Conservation (phyloP, 2,113 vertebrate species). For the Calidris pygmaea region DNA sequence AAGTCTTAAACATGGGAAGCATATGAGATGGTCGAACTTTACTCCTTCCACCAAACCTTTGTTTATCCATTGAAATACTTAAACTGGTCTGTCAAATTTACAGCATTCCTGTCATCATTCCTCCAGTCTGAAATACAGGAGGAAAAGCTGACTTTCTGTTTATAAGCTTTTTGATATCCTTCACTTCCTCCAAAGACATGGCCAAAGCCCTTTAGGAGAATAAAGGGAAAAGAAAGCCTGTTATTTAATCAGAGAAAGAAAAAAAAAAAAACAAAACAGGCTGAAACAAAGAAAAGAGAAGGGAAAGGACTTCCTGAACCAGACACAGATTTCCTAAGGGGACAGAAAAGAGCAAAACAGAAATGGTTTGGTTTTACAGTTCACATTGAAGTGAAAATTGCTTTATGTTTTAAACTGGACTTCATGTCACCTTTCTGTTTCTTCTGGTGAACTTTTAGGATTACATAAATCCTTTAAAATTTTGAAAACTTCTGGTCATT, state of each 20-base stretch:
- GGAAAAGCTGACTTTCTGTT: conserved; percentile 1
- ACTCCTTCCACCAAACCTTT: not conserved
- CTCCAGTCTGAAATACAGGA: not conserved
- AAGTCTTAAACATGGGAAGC: not conserved
- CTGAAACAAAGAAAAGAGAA: not conserved
- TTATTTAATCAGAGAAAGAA: conserved; percentile 4
- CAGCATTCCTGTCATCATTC: not conserved
- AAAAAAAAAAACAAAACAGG: not conserved
- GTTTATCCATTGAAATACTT: not conserved
- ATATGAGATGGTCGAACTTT: not conserved
- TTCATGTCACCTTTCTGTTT: not conserved
- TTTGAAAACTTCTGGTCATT: not conserved
- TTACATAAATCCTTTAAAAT: not conserved
- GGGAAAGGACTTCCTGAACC: conserved; percentile 37
- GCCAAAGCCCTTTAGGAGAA: not conserved
- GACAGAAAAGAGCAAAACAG: not conserved
- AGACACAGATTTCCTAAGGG: conserved; percentile 3
- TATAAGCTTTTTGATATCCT: not conserved
- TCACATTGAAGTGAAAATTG: not conserved
- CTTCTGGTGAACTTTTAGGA: not conserved
- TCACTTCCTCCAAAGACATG: not conserved
- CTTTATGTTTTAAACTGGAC: not conserved
- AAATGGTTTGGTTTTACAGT: not conserved
- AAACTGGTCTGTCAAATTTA: not conserved
- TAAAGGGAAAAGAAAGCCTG: not conserved